Conservation (phyloP, 1,140 invertebrate genomes). For the Piezodorus guildinii region DNA sequence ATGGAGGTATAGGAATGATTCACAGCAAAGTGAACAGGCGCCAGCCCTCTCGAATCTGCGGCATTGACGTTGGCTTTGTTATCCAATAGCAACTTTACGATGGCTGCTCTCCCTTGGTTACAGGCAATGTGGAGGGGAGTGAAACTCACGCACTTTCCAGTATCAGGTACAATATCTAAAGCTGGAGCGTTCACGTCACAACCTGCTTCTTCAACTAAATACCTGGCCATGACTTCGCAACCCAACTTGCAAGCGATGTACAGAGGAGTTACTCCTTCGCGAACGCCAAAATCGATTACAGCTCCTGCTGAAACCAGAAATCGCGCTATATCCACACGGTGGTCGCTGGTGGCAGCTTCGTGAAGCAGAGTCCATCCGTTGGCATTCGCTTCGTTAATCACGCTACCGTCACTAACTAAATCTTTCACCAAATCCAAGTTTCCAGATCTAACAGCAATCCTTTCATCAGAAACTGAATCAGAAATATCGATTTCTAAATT, state of each 20-base stretch:
- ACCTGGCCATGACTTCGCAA: conserved; percentile 3
- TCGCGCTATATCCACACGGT: background rate
- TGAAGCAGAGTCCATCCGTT: conserved; percentile 17
- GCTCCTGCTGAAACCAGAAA: conserved; percentile 7
- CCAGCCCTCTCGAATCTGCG: background rate
- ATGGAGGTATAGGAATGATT: background rate
- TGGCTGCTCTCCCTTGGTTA: background rate
- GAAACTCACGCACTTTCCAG: background rate
- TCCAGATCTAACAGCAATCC: too few species aligned
- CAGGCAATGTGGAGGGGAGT: conserved; percentile 16
- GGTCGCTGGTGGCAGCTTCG: conserved; percentile 13
- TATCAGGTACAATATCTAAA: background rate
- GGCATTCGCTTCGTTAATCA: conserved; percentile 1
- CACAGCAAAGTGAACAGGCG: conserved; percentile 10
- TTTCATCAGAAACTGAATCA: too few species aligned
- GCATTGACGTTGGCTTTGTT: conserved; percentile 10
- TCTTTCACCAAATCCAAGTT: too few species aligned
- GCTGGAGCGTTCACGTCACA: background rate
- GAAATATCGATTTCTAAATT: too few species aligned
- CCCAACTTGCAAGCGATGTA: background rate
- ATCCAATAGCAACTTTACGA: conserved; percentile 11
- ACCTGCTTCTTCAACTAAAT: background rate
- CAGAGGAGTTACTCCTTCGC: conserved; percentile 13
- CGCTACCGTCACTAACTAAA: too few species aligned
- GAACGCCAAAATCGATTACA: conserved; percentile 4